Evolutionary conservation across 2,797 vertebrate species (phyloP), one percentile per base, ranked within the genome.

Genomic region (Anguilla anguilla): DNA sequence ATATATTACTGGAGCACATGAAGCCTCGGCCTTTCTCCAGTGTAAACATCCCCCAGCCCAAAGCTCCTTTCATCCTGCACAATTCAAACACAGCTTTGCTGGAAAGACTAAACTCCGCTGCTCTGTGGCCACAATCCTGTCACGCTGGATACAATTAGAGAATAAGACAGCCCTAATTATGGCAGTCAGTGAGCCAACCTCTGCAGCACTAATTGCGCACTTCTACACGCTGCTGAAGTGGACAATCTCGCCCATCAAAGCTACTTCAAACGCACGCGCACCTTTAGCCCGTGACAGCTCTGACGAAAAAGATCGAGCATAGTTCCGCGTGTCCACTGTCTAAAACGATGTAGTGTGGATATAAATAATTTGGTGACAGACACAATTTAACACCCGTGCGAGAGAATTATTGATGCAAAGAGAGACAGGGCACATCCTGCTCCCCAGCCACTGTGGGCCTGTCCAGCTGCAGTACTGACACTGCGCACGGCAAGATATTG

Each of bases 21-120:
- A 83, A 59, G 92, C 72, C 85, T 51, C 89, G 53, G 35, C 39
- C 69, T 74, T 72, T 84, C 83, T 64, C 74, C 85, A 89, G 89
- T 89, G 87, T 92, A 86, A 88, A 89, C 91, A 89, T 92, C 92
- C 88, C 67, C 64, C 79, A 94, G 93, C 94, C 92, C 93, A 90
- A 95, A 91, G 91, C 94, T 19, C 5, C 74, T 19, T 19, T 35
- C 35, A 28, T 72, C n/a, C 35, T 77, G 11, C 35, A 22, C 74
- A 4, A 43, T 77, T 43, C 74, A 77, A 43, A 43, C 39, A 77
- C 13, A 43, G 74, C 31, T 43, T 77, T 43, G 74, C 69, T 35
- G 35, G 22, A 39, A 81, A 81, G 17, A 49, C 43, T 49, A 51
- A 81, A 81, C 43, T 46, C 43, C 3, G 39, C 19, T 81, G 77